phyloP scores from a whole-genome alignment of 2,888 invertebrate genomes.

The Zaprionus bogoriensis region DNA sequence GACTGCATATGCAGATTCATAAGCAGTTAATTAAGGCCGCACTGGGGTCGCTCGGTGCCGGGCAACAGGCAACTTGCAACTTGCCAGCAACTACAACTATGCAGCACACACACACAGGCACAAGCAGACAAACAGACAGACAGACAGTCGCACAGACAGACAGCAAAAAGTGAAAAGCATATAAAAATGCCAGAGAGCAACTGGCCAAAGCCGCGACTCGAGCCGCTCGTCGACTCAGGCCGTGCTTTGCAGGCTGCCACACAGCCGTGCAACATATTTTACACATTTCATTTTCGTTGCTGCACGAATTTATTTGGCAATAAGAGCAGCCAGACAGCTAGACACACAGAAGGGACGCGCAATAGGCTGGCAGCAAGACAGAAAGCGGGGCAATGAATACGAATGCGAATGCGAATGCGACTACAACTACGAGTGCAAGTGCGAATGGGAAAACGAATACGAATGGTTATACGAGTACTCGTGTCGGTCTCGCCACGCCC shows the following conservation, averaged over 20 bases:
- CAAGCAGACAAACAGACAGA: slow-evolving; percentile 40
- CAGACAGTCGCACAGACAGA: not conserved
- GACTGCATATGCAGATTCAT: slow-evolving; percentile 75
- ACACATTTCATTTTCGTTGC: slow-evolving; percentile 77
- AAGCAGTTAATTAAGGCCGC: slow-evolving; percentile 78
- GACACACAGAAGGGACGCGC: slow-evolving; percentile 21
- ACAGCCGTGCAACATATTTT: slow-evolving; percentile 69
- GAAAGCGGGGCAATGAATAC: slow-evolving; percentile 66
- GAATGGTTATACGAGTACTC: slow-evolving; percentile 51
- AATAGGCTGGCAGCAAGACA: slow-evolving; percentile 53
- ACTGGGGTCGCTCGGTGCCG: slow-evolving; percentile 44
- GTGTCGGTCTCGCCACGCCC: slow-evolving; percentile 33
- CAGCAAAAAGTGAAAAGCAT: slow-evolving; percentile 35
- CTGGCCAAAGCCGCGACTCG: not conserved
- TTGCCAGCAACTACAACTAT: slow-evolving; percentile 34
- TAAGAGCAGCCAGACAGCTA: slow-evolving; percentile 60
- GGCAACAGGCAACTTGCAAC: slow-evolving; percentile 31
- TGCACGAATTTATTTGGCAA: slow-evolving; percentile 79
- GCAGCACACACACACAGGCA: slow-evolving; percentile 40
- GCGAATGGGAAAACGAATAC: slow-evolving; percentile 65
- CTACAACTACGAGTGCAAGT: no score
- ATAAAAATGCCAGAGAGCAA: slow-evolving; percentile 47
- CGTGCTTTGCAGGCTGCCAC: not conserved
- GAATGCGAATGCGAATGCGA: slow-evolving; percentile 46
- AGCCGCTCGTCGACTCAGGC: slow-evolving; percentile 1